These are phyloP conservation scores for Lepisosteus osseus DNA, from an alignment of 2,113 vertebrate species.

Conservation along the genomic window DNA sequence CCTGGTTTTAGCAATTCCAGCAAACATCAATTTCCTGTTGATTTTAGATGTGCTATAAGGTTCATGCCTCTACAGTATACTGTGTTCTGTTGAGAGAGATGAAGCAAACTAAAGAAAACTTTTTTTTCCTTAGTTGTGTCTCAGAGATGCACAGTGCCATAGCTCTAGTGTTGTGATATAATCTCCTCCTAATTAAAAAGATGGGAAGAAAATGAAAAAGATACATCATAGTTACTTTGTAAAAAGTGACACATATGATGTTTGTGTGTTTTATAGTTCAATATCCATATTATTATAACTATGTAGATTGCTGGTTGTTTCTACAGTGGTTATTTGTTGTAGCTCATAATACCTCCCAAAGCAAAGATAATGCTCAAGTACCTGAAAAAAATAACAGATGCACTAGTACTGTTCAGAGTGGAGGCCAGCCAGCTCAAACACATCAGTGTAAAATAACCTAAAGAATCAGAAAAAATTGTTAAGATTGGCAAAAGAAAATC, in stretches of 20 bases:
- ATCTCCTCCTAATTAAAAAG: neutral
- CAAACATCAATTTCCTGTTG: slow-evolving; percentile 5
- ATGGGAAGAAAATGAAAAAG: neutral
- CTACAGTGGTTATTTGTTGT: slow-evolving; percentile 37
- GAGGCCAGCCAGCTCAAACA: slow-evolving; percentile 39
- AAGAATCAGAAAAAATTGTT: slow-evolving; percentile 48
- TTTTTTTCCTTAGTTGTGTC: neutral
- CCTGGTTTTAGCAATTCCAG: slow-evolving; percentile 8
- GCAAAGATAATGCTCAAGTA: slow-evolving; percentile 52
- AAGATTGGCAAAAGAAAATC: slow-evolving; percentile 52
- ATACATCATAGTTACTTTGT: neutral
- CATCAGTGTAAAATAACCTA: slow-evolving; percentile 43
- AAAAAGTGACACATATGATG: neutral
- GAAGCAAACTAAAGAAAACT: neutral
- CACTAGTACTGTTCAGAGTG: slow-evolving; percentile 38
- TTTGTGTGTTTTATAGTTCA: neutral
- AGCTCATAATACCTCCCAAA: slow-evolving; percentile 45
- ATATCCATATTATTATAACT: neutral
- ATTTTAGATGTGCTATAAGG: slow-evolving; percentile 24
- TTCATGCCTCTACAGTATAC: slow-evolving; percentile 8
- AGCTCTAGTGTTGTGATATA: too few species aligned
- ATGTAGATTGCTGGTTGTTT: neutral
- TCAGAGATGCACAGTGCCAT: neutral
- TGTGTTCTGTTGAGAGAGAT: neutral
- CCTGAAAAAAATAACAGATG: slow-evolving; percentile 58